Base-by-base conservation (phyloP, 2,113 vertebrate species). In the Dasyurus viverrinus region DNA sequence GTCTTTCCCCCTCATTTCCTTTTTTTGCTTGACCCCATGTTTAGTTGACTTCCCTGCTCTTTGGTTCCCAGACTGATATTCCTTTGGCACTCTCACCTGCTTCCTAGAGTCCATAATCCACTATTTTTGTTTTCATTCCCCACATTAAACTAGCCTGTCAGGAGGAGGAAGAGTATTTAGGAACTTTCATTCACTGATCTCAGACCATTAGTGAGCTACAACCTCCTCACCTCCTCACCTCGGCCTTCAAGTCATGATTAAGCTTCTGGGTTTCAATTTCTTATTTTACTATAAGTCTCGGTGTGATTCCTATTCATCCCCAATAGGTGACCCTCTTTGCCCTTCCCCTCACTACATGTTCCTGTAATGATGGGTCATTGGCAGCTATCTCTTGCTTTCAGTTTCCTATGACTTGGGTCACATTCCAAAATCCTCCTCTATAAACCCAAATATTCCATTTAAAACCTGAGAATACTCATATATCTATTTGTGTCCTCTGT, bases 401-500 rank as follows among this genome's bases (percentile, higher is more conserved):
- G 19, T 42, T 84, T 84, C n/a, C n/a, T 84, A 84, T 42, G 68
- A 84, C 36, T n/a, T 84, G n/a, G 6, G n/a, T 42, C n/a, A 84
- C 19, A 23, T 84, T 23, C 68, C 68, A 42, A 84, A 84, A 42
- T 42, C 68, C 36, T 84, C 68, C 19, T 42, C 16, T n/a, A 84
- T 36, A 84, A 84, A n/a, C 68, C 19, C 68, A 84, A 42, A 22
- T 84, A 42, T 84, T 84, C 68, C 7, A 84, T 84, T 84, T 84
- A 84, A 42, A 84, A 42, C 16, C n/a, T 23, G n/a, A 84, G 68
- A 84, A 84, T 84, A 2, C 68, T 84, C 42, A 16, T 42, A 2
- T 76, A 76, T 84, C 68, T 84, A 84, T 84, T 84, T 84, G n/a
- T 84, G 68, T 84, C n/a, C 68, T 84, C 68, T 84, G 68, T 42